These are phyloP conservation scores for Synergus japonicus DNA, from an alignment of 2,888 invertebrate species.

Conservation along the genomic window DNA sequence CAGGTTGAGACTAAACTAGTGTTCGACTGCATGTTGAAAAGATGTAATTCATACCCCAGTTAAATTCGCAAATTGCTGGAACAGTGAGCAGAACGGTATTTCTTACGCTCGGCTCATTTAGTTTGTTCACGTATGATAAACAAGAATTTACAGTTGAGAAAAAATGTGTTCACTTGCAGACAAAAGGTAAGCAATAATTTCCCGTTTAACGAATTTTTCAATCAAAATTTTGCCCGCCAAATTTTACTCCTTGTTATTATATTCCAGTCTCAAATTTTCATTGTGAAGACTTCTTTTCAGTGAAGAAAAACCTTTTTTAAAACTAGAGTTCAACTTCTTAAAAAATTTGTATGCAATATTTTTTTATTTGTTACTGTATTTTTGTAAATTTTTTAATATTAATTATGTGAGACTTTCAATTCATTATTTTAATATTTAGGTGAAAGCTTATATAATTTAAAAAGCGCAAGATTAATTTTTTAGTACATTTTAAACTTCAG, in stretches of 20 bases:
- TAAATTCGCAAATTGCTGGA: conserved; percentile 40
- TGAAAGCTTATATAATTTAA: too few species aligned
- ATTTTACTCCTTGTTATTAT: neutral
- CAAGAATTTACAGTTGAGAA: conserved; percentile 4
- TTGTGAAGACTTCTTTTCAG: neutral
- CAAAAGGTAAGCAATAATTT: conserved; percentile 20
- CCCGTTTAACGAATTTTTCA: neutral
- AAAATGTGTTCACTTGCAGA: conserved; percentile 36
- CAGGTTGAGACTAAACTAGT: conserved; percentile 14
- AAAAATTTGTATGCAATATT: too few species aligned
- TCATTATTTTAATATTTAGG: too few species aligned
- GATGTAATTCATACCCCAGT: conserved; percentile 34
- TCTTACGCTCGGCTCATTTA: conserved; percentile 36
- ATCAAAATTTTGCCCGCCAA: neutral
- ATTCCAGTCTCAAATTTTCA: neutral
- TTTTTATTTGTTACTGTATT: too few species aligned
- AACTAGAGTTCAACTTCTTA: too few species aligned
- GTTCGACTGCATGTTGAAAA: conserved; percentile 26
- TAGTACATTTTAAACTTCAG: too few species aligned
- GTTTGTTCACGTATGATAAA: conserved; percentile 19
- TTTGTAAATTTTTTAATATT: too few species aligned
- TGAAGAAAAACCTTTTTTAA: neutral
- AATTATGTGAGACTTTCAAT: too few species aligned
- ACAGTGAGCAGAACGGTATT: conserved; percentile 33
- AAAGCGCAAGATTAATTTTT: too few species aligned